Evolutionary conservation across 2,113 vertebrate species (phyloP), one percentile per base, ranked within the genome.

Genomic region (Columba janthina): DNA sequence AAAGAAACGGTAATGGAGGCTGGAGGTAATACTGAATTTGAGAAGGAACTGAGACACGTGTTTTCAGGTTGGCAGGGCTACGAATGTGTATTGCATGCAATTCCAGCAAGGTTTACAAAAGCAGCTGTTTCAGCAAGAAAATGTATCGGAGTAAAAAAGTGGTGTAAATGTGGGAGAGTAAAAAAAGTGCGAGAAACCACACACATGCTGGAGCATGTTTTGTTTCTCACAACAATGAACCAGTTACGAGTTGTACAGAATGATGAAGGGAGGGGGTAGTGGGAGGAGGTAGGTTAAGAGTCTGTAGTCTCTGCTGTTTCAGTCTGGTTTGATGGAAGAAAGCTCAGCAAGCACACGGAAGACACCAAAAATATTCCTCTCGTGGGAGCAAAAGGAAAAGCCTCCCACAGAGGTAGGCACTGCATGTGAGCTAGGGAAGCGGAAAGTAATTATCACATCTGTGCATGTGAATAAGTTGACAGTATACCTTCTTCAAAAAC

Each of bases 401-500:
- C 74, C 78, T 88, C 74, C 84, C 84, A 80, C 78, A 74, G 89
- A 85, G 77, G 20, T 9, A 90, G 64, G 79, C 75, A 46, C 51
- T 91, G 75, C 67, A 38, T 70, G 80, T 51, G 66, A 93, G 51
- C 65, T 83, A 40, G 31, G 32, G 84, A 89, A 91, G 69, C 1
- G 9, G 60, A 85, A 91, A 92, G 54, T 71, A 93, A 91, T 95
- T 91, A 91, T 83, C 72, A 92, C 82, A 94, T 81, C 81, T 34
- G 67, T 67, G 42, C 67, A 71, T 7, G 24, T 67, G 70, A 95
- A 40, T 66, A 66, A 77, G 64, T 51, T 85, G 82, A 76, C 50
- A 83, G 50, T 72, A 20, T 57, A 53, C 40, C 48, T 90, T 91
- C 51, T 90, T 67, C 89, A 88, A 21, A 89, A 95, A 24, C 32